Percentiles rank a stretch among this genome's conserved stretches.
Conservation (phyloP, 1,140 invertebrate species). For the Plodia interpunctella region DNA sequence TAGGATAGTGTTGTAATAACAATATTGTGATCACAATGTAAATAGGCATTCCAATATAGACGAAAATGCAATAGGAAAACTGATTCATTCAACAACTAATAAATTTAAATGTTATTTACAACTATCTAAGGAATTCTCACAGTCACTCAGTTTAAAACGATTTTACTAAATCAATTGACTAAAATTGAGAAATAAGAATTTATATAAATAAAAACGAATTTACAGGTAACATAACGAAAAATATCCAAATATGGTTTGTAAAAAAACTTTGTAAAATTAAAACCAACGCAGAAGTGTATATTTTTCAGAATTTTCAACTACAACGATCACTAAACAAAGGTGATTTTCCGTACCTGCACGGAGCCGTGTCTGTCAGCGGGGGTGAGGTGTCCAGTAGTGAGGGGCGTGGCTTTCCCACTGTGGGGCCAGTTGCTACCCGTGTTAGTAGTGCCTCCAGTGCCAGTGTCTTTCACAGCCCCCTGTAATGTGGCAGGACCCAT, state of each 20-base stretch:
- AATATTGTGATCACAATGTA: background rate
- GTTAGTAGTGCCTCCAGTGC: conserved; percentile 79
- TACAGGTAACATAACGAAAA: no score
- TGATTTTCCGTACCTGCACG: conserved; percentile 85
- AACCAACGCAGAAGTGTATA: no score
- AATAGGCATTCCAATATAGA: background rate
- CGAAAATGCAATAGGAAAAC: background rate
- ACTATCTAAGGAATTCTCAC: no score
- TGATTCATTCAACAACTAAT: background rate
- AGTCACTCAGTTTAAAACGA: no score
- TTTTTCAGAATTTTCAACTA: no score
- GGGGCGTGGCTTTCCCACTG: conserved; percentile 77
- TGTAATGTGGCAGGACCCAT: no score
- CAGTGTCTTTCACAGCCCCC: conserved; percentile 62
- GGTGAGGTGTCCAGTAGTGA: conserved; percentile 87
- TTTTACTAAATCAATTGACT: no score
- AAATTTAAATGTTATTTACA: no score
- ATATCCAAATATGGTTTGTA: no score
- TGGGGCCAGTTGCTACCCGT: conserved; percentile 66
- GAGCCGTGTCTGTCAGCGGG: conserved; percentile 96
- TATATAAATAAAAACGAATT: conserved; percentile 33
- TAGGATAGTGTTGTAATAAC: background rate
- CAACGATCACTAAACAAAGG: conserved; percentile 16
- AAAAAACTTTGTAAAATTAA: no score
- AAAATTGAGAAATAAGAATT: no score